Conservation (phyloP, 2,113 vertebrate genomes). For the Pituophis catenifer region DNA sequence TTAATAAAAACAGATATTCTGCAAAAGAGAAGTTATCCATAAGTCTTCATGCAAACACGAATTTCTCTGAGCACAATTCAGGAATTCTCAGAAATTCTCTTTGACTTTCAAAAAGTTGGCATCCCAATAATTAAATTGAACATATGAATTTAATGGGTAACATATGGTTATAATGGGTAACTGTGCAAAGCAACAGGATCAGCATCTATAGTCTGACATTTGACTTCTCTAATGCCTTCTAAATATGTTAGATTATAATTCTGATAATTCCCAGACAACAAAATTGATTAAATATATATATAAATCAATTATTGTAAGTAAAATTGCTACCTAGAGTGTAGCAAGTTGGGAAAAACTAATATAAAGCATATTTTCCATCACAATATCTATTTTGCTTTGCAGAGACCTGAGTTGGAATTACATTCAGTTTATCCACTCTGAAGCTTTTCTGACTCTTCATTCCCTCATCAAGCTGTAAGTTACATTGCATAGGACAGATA, state of each 20-base stretch:
- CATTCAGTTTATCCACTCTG: slow-evolving; percentile 84
- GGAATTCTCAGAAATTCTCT: neutral
- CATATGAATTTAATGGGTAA: neutral
- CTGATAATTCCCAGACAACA: neutral
- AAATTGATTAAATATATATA: neutral
- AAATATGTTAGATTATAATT: neutral
- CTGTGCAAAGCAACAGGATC: neutral
- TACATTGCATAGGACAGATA: neutral
- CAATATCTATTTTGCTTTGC: slow-evolving; percentile 31
- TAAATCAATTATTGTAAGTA: neutral
- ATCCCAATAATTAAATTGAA: neutral
- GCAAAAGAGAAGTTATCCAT: neutral
- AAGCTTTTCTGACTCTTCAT: slow-evolving; percentile 83
- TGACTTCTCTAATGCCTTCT: neutral
- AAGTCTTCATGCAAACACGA: neutral
- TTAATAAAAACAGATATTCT: neutral
- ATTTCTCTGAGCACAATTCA: neutral
- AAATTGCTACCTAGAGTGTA: neutral
- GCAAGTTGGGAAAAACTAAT: neutral
- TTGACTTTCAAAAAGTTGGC: neutral
- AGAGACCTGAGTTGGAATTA: slow-evolving; percentile 92
- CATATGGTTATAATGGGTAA: neutral
- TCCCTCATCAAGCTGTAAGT: slow-evolving; percentile 93
- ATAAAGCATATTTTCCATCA: slow-evolving; percentile 12
- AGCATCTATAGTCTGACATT: neutral